Conservation (phyloP, 2,797 vertebrate genomes). For the Eulemur coronatus region DNA sequence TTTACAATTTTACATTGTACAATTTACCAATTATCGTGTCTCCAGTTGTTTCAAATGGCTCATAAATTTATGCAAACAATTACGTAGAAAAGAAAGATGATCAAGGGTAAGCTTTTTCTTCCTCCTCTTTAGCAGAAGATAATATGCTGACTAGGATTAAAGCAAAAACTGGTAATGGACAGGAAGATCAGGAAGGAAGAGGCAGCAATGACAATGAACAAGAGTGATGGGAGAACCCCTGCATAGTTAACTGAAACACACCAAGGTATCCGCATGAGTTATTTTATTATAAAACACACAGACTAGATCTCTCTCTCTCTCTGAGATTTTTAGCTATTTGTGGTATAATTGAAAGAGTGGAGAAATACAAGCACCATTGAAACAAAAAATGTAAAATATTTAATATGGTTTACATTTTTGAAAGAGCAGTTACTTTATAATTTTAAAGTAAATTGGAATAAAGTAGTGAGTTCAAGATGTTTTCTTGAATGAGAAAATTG, state of each 20-base stretch:
- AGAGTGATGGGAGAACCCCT: background rate
- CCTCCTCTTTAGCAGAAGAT: background rate
- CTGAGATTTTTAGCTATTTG: background rate
- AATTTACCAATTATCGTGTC: background rate
- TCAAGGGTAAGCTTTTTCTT: background rate
- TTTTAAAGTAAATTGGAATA: conserved; percentile 34
- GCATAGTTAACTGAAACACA: background rate
- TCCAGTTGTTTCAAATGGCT: background rate
- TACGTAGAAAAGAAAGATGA: background rate
- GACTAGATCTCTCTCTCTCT: background rate
- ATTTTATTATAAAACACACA: background rate
- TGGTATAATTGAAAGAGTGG: background rate
- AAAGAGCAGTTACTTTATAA: conserved; percentile 7
- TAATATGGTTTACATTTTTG: background rate
- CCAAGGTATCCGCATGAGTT: background rate
- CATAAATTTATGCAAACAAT: background rate
- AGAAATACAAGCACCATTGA: background rate
- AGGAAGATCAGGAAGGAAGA: background rate
- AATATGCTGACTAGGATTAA: background rate
- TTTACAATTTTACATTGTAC: background rate
- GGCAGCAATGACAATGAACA: background rate
- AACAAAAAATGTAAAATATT: background rate
- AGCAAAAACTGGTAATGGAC: background rate
- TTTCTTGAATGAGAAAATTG: conserved; percentile 1
- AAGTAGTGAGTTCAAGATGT: conserved; percentile 20